Evolutionary conservation across 2,113 vertebrate genomes (phyloP).

Genomic region (Hystrix brachyura): DNA sequence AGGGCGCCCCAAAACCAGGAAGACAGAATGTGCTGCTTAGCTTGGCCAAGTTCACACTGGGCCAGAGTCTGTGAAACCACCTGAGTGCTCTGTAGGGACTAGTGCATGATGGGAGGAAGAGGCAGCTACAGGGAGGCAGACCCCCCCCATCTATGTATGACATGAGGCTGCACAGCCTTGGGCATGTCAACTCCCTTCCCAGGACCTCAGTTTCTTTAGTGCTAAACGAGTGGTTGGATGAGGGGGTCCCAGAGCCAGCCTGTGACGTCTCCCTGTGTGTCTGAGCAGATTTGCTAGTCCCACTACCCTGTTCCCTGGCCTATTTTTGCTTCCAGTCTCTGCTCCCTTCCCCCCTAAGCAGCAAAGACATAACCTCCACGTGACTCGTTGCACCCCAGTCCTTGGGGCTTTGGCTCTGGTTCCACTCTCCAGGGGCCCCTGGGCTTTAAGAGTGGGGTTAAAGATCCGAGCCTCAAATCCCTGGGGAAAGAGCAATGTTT

Average conservation of each 20-base stretch:
- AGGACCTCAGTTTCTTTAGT: neutral
- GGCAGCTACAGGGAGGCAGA: neutral
- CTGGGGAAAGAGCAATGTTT: constrained; percentile 60
- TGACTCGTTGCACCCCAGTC: constrained; percentile 8
- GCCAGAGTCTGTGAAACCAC: neutral
- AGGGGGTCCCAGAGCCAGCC: neutral
- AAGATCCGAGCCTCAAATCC: constrained; percentile 26
- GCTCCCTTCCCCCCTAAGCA: neutral
- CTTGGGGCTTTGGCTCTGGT: constrained; percentile 11
- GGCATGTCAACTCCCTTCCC: neutral
- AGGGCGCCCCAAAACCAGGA: neutral
- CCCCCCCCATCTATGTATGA: too few relatives aligned
- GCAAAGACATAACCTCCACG: neutral
- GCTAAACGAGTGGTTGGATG: neutral
- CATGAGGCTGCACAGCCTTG: neutral
- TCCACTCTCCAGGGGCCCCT: neutral
- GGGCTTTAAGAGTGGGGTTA: constrained; percentile 52
- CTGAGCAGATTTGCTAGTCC: neutral
- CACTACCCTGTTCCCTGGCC: too few relatives aligned
- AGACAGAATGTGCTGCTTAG: neutral
- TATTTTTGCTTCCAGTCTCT: neutral
- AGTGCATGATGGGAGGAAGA: neutral
- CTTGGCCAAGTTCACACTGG: neutral
- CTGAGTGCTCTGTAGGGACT: neutral
- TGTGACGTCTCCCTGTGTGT: neutral